Base-by-base conservation (phyloP, 1,140 invertebrate species). In the Drosophila virilis region DNA sequence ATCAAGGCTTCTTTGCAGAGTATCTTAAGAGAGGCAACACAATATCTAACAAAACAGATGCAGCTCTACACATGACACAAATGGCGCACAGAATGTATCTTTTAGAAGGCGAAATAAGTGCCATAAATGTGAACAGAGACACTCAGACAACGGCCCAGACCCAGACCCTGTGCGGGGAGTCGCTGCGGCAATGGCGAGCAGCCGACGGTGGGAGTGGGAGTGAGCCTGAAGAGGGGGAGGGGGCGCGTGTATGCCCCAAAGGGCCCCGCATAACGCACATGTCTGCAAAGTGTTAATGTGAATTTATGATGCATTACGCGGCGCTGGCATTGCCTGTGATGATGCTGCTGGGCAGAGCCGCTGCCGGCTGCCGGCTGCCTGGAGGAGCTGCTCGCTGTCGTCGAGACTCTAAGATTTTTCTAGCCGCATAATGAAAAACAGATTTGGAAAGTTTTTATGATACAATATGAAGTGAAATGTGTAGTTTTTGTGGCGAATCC, bases 201-300 rank as follows among this genome's bases (percentile, higher is more conserved):
- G 35, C 7, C 9, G 9, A 28, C 15, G 15, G 33, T 43, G 52
- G 42, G 61, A 42, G 61, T 42, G 8, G 13, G 15, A 10, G 13
- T 28, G 55, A 33, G 17, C 9, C 46, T 28, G 10, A 10, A 8
- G 10, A 22, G 2, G 3, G 32, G 58, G 12, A 6, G 55, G 57
- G 46, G 4, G 5, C 22, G 58, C 43, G 17, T 55, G 66, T 52
- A 38, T 51, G 74, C 32, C 68, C 81, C 69, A 55, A 75, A 72
- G 76, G 73, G 68, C 37, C 69, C 46, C 74, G 42, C 74, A 77
- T 73, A 79, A 86, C 74, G 69, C 80, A 89, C 79, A 89, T 88
- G 84, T 88, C 84, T 88, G 84, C 84, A 80, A 75, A 88, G 84
- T 88, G 84, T 88, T 88, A 88, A 88, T 88, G 84, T 88, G 84